Percentiles rank a stretch among this genome's conserved stretches.
These are phyloP conservation scores for Prosapia bicincta DNA, from an alignment of 2,888 invertebrate species.

Conservation along the genomic window DNA sequence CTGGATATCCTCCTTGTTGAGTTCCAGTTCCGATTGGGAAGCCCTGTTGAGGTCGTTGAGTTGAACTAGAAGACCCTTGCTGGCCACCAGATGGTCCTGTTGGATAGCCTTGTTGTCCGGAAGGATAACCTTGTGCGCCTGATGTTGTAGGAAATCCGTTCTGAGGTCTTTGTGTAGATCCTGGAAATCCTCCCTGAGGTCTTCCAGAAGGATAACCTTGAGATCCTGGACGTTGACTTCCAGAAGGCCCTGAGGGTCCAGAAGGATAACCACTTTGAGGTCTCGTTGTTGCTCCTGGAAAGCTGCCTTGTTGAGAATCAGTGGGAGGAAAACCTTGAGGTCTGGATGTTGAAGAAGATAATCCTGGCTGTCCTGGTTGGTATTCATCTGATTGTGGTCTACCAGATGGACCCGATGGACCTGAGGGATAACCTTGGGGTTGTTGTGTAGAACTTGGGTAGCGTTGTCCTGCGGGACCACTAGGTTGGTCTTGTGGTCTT, in stretches of 20 bases:
- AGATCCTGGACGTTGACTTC: slow-evolving; percentile 19
- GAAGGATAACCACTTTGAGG: slow-evolving; percentile 21
- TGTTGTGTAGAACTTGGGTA: not conserved
- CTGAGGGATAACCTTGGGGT: slow-evolving; percentile 12
- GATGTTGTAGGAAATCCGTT: slow-evolving; percentile 17
- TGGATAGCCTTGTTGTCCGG: slow-evolving; percentile 30
- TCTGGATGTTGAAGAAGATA: slow-evolving; percentile 33
- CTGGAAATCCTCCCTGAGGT: slow-evolving; percentile 32
- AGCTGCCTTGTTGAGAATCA: slow-evolving; percentile 26
- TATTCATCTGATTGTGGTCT: slow-evolving; percentile 20
- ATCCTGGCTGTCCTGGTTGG: slow-evolving; percentile 21
- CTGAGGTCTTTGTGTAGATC: slow-evolving; percentile 7
- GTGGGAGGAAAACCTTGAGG: slow-evolving; percentile 37
- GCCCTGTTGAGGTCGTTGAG: slow-evolving; percentile 26
- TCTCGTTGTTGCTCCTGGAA: slow-evolving; percentile 17
- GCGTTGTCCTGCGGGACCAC: slow-evolving; percentile 22
- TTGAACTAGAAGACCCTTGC: slow-evolving; percentile 30
- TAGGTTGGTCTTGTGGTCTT: slow-evolving; percentile 24
- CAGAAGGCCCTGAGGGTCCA: slow-evolving; percentile 10
- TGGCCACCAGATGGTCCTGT: slow-evolving; percentile 39
- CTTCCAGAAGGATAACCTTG: slow-evolving; percentile 34
- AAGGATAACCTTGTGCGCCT: slow-evolving; percentile 15
- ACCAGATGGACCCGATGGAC: slow-evolving; percentile 7
- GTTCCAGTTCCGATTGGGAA: slow-evolving; percentile 14
- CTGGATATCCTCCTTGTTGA: slow-evolving; percentile 32